These are phyloP conservation scores for Poeciliopsis infans DNA, from an alignment of 2,797 vertebrate genomes.

Conservation along the genomic window DNA sequence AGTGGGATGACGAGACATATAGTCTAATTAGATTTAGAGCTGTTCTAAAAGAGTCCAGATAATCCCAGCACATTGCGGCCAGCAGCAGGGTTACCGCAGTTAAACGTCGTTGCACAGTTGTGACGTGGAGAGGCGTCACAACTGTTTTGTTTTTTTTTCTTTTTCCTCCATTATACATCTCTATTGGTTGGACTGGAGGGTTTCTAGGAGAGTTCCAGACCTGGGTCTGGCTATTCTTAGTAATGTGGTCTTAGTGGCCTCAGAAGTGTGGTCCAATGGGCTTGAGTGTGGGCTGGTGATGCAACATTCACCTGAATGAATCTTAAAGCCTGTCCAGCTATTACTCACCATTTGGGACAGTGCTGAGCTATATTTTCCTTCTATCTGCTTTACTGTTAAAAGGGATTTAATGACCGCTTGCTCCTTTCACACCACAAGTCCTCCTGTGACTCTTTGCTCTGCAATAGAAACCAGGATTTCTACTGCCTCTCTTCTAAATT, in stretches of 20 bases:
- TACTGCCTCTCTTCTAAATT: not conserved
- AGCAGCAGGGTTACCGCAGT: constrained; percentile 33
- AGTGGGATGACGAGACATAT: constrained; percentile 30
- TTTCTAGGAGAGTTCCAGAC: constrained; percentile 31
- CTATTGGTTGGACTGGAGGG: constrained; percentile 50
- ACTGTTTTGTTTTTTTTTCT: constrained; percentile 21
- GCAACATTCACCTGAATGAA: constrained; percentile 58
- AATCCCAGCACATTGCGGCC: constrained; percentile 62
- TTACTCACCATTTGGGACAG: constrained; percentile 9
- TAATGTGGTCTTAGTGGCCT: constrained; percentile 58
- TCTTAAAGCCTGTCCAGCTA: constrained; percentile 51
- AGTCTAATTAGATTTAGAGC: constrained; percentile 75
- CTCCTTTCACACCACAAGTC: constrained; percentile 23
- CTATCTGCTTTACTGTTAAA: constrained; percentile 46
- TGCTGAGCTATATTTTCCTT: constrained; percentile 28
- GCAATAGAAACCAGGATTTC: not conserved
- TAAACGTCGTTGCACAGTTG: constrained; percentile 14
- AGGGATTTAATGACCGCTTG: constrained; percentile 33
- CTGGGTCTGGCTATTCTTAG: constrained; percentile 62
- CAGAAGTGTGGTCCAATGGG: constrained; percentile 48
- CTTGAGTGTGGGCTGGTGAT: constrained; percentile 49
- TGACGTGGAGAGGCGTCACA: constrained; percentile 27
- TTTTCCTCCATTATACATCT: constrained; percentile 36
- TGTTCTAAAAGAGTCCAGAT: constrained; percentile 75
- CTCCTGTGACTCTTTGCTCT: constrained; percentile 8